Conservation (phyloP, 2,797 vertebrate species). For the Paramormyrops hopkinsi region DNA sequence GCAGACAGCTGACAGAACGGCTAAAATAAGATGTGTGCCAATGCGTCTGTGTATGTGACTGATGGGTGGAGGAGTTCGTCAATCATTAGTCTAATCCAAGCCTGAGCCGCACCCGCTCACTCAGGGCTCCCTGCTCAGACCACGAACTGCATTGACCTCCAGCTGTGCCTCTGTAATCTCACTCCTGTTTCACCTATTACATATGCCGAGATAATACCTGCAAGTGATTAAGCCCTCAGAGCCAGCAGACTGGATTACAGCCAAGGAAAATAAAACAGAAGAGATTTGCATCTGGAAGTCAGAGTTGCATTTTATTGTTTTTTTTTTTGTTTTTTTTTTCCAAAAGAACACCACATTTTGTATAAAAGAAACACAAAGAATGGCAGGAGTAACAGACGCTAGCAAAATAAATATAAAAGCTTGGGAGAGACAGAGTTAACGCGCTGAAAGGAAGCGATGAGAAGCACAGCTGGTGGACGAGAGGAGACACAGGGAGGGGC, state of each 20-base stretch:
- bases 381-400: constrained; percentile 38
- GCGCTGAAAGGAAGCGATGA: neutral
- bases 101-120: neutral
- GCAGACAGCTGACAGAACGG: constrained; percentile 58
- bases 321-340: constrained; percentile 14
- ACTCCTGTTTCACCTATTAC: neutral
- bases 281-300: constrained; percentile 23
- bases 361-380: constrained; percentile 59
- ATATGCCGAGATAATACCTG: neutral
- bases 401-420: constrained; percentile 63
- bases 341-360: constrained; percentile 40
- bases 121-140: neutral
- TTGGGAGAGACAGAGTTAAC: constrained; percentile 27
- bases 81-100: neutral
- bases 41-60: constrained; percentile 26
- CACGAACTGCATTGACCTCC: neutral
- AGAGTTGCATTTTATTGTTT: constrained; percentile 57
- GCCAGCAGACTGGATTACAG: neutral
- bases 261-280: neutral
- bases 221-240: neutral
- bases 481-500: constrained; percentile 15
- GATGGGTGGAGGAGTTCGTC: neutral
- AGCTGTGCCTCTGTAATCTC: neutral
- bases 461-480: neutral
- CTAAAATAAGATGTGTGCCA: constrained; percentile 55